A percentile compares a stretch with the other conserved stretches of the same genome.
Conservation (phyloP, 2,888 invertebrate genomes). For the Macaria notata region DNA sequence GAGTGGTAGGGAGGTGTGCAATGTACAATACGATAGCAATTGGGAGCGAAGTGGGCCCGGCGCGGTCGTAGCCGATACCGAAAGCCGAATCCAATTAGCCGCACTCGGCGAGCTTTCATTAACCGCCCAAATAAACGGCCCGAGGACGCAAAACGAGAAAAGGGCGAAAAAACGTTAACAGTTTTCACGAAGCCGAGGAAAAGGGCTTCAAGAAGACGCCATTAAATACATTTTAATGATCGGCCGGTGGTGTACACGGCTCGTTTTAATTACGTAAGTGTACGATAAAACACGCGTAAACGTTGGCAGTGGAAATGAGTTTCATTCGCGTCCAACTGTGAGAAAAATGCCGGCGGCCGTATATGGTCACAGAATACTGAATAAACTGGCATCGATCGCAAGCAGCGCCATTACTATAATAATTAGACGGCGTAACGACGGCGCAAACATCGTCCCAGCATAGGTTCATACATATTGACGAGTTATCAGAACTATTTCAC, state of each 20-base stretch:
- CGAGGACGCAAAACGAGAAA: constrained; percentile 32
- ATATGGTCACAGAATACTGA: constrained; percentile 31
- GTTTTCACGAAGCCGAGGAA: constrained; percentile 50
- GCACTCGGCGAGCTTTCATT: constrained; percentile 64
- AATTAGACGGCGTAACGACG: constrained; percentile 7
- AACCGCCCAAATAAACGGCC: constrained; percentile 59
- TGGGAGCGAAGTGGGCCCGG: constrained; percentile 45
- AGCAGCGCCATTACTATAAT: constrained; percentile 4
- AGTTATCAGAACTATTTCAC: constrained; percentile 5
- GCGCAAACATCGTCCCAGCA: constrained; percentile 7
- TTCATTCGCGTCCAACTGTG: constrained; percentile 38
- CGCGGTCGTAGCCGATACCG: constrained; percentile 58
- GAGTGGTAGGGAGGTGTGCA: constrained; percentile 51
- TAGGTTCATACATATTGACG: constrained; percentile 14
- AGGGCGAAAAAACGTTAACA: constrained; percentile 47
- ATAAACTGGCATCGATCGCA: constrained; percentile 18
- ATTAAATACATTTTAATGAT: constrained; percentile 61
- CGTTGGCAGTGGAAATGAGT: constrained; percentile 35
- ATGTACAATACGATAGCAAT: constrained; percentile 51
- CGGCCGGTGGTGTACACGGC: constrained; percentile 44
- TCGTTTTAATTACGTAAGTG: constrained; percentile 55
- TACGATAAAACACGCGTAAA: constrained; percentile 50
- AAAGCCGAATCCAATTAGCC: constrained; percentile 75
- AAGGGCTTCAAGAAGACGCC: constrained; percentile 56
- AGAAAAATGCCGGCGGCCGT: constrained; percentile 37